Evolutionary conservation across 92 coral and sea anemone species (phyloP).

Genomic region (Palythoa caribaeorum): DNA sequence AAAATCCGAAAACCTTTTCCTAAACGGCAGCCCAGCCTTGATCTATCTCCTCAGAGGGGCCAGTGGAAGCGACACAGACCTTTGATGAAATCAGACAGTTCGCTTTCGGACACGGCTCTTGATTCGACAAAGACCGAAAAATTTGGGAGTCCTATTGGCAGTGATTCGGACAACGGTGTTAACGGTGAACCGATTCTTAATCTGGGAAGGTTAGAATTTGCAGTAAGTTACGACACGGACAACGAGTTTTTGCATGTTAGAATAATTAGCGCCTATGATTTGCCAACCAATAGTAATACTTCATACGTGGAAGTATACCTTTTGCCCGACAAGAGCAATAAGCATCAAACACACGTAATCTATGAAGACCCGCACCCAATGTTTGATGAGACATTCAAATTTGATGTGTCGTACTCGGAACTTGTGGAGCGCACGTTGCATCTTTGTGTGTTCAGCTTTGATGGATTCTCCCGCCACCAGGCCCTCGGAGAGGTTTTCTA

Average conservation of each 20-base stretch:
- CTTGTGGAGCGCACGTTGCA: constrained; percentile 92
- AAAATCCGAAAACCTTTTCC: constrained; percentile 49
- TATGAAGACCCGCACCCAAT: constrained; percentile 81
- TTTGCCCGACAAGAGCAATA: constrained; percentile 79
- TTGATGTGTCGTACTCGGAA: constrained; percentile 84
- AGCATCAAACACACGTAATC: constrained; percentile 82
- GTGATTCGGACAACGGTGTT: constrained; percentile 80
- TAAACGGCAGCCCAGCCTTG: constrained; percentile 55
- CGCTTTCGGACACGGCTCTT: constrained; percentile 77
- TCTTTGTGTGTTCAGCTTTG: constrained; percentile 80
- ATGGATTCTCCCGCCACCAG: constrained; percentile 87
- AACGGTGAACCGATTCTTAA: constrained; percentile 54
- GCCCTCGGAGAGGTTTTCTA: constrained; percentile 90
- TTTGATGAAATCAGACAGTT: constrained; percentile 96
- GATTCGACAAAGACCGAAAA: constrained; percentile 59
- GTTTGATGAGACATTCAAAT: constrained; percentile 81
- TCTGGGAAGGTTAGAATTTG: constrained; percentile 84
- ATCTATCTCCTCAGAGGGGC: constrained; percentile 62
- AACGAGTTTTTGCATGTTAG: constrained; percentile 72
- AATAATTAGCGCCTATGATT: constrained; percentile 70
- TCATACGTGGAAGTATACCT: constrained; percentile 87
- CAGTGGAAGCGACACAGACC: constrained; percentile 76
- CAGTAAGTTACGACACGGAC: constrained; percentile 77
- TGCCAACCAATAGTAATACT: constrained; percentile 65
- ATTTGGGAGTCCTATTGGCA: constrained; percentile 69